Base-by-base conservation (phyloP, 2,888 invertebrate species). In the Phengaris arion region DNA sequence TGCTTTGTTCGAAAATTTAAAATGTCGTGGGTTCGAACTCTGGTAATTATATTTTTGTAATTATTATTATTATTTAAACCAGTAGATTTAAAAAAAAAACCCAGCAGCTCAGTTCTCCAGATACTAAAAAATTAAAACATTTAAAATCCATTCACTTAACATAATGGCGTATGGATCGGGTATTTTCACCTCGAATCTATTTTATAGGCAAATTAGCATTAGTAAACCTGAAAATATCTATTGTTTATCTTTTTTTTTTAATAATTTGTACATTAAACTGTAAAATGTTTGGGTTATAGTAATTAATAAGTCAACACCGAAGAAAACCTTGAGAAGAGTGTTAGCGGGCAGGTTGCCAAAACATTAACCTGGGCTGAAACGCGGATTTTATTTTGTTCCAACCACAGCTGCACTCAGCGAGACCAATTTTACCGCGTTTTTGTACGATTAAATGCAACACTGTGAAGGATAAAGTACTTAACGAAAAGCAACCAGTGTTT, bases 301-400 rank as follows among this genome's bases (percentile, higher is more conserved):
- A 64, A 64, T 45, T 64, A 64, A 64, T 64, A 64, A 64, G 64
- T 64, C 64, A 64, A 22, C 64, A 12, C 64, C 6, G 64, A 12
- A 13, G 64, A 64, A 64, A 64, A 64, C 64, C 35, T 35, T 45
- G 35, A 64, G 35, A 35, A 35, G 35, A 64, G 35, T 64, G 64
- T 45, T 48, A 6, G 12, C 13, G 64, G 64, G 64, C 64, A 64
- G 6, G 10, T 6, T 64, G 64, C 64, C 64, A 64, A 64, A 35
- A 35, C 64, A 45, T 45, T 64, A 45, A 59, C 59, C 59, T 22
- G 59, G 48, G 48, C 64, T 64, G 13, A 45, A 45, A 64, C 35
- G 35, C 35, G 35, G 22, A 13, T 64, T 64, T 45, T 64, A 64
- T 64, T 64, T 45, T 12, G 35, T 59, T 64, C 4, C 1, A 52